These are phyloP conservation scores for Cantharis rufa DNA, from an alignment of 2,888 invertebrate species.

Conservation along the genomic window DNA sequence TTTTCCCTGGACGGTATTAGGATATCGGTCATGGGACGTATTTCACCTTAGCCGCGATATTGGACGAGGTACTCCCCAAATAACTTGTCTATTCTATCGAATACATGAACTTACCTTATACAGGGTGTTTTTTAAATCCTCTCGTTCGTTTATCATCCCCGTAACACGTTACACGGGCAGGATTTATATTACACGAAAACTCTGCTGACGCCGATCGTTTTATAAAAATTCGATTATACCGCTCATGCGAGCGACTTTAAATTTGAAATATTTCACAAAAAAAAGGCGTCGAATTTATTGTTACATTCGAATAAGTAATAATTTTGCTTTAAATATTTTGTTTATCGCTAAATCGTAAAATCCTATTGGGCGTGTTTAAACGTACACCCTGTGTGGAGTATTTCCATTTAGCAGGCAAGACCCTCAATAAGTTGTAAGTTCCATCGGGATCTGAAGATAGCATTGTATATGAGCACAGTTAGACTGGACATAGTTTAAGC, in stretches of 20 bases:
- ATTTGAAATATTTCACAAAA: neutral
- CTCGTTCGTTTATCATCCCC: neutral
- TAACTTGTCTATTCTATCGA: slow-evolving; percentile 36
- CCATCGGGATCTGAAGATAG: slow-evolving; percentile 56
- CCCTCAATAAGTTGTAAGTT: slow-evolving; percentile 44
- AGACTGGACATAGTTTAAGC: slow-evolving; percentile 58
- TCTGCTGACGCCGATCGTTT: neutral
- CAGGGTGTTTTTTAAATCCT: slow-evolving; percentile 15
- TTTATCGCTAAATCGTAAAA: neutral
- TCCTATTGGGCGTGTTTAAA: neutral
- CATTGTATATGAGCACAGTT: slow-evolving; percentile 57
- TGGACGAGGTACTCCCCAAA: slow-evolving; percentile 41
- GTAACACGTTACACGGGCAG: neutral
- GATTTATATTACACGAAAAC: neutral
- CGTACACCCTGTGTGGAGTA: slow-evolving; percentile 31
- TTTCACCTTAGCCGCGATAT: slow-evolving; percentile 41
- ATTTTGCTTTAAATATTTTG: neutral
- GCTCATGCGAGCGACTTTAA: neutral
- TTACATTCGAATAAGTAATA: neutral
- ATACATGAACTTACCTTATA: slow-evolving; percentile 26
- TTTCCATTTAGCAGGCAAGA: slow-evolving; percentile 38
- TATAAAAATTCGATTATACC: neutral
- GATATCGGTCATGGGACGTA: slow-evolving; percentile 40
- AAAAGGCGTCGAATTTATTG: neutral
- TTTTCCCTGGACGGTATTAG: slow-evolving; percentile 42